Evolutionary conservation across 2,113 vertebrate species (phyloP), one percentile per base, ranked within the genome.

Genomic region (Entelurus aequoreus): DNA sequence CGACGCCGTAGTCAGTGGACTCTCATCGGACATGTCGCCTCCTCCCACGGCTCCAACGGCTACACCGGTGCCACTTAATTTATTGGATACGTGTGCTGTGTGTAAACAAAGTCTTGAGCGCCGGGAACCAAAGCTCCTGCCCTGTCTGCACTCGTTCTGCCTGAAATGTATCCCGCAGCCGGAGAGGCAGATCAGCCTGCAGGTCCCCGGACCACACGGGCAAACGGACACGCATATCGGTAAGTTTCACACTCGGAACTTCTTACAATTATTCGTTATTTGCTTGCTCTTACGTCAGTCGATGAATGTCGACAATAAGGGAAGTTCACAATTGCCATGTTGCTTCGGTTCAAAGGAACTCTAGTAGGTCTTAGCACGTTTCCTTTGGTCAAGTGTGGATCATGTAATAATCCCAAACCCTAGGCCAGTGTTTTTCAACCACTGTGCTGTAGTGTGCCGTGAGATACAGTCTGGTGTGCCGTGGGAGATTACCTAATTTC

Each of bases 81-180:
- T 96, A 9, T 82, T 98, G 88, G 95, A 98, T 92, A 95, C 93
- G 76, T 98, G 96, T 86, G 92, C 94, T 14, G 94, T 96, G 74
- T 98, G 95, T 92, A 94, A 94, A 91, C 94, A 94, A 87, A 95
- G 92, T 88, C 87, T 98, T 60, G 94, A 97, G 88, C 93, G 82
- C 90, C 91, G 94, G 68, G 93, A 98, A 84, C 95, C 96, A 40
- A 98, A 97, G 91, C 93, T 98, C 80, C 89, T 98, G 75, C 95
- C 96, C 15, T 98, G 96, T 74, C 91, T 98, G 57, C 96, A 97
- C 88, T 97, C 96, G 1, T 97, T 98, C 73, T 98, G 96, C 88
- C 88, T 94, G 2, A 94, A 94, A 81, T 98, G 96, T 65, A 88
- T 98, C 74, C 95, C 96, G 1, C 93, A 95, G 63, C 95, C 95